These are phyloP conservation scores for Acleris cristana DNA, from an alignment of 2,888 invertebrate species.

Conservation along the genomic window DNA sequence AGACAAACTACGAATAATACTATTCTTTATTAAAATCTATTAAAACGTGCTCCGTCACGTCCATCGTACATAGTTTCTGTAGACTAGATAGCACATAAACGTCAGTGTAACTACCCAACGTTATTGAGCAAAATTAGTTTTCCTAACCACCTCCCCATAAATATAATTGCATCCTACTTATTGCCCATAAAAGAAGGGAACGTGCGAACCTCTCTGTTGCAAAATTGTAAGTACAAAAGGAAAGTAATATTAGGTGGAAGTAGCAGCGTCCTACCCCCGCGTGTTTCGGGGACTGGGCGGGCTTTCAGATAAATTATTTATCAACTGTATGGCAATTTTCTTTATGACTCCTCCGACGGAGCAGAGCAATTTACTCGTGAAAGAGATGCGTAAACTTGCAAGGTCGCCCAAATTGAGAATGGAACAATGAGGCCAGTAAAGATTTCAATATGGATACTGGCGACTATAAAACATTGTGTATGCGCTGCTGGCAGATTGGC, in stretches of 20 bases:
- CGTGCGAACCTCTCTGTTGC: conserved; percentile 82
- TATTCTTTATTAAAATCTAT: too few species aligned
- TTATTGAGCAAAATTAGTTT: conserved; percentile 79
- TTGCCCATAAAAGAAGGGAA: conserved; percentile 83
- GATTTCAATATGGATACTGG: conserved; percentile 70
- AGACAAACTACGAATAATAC: too few species aligned
- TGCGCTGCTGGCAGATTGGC: conserved; percentile 31
- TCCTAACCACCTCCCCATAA: conserved; percentile 79
- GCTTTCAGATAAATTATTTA: conserved; percentile 84
- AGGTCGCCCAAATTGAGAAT: conserved; percentile 78
- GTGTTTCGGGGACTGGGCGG: conserved; percentile 82
- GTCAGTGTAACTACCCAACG: conserved; percentile 54
- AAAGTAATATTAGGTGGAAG: conserved; percentile 82
- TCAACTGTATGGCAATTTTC: conserved; percentile 85
- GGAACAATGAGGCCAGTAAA: conserved; percentile 72
- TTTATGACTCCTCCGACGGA: conserved; percentile 84
- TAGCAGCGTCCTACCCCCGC: conserved; percentile 68
- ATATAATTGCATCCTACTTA: conserved; percentile 84
- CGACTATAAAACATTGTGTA: conserved; percentile 30
- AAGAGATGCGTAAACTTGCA: conserved; percentile 83
- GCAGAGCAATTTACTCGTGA: conserved; percentile 81
- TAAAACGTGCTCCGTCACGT: too few species aligned
- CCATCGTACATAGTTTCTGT: too few species aligned
- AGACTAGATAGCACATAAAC: conserved; percentile 11
- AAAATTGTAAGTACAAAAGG: conserved; percentile 81